Percentiles rank a stretch among this genome's conserved stretches.
phyloP scores from a whole-genome alignment of 2,797 vertebrate genomes.

The Rhincodon typus region DNA sequence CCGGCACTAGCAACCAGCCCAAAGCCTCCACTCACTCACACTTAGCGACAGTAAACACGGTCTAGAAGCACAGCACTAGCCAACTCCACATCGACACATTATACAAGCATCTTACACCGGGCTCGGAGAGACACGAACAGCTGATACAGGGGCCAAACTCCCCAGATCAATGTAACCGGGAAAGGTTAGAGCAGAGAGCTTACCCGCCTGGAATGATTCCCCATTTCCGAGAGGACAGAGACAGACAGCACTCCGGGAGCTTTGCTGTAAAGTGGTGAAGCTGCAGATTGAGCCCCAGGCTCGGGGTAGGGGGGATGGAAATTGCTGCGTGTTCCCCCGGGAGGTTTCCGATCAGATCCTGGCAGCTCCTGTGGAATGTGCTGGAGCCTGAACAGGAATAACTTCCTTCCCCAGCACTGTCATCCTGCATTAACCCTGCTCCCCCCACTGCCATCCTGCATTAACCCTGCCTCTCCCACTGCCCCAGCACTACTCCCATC shows the following conservation, averaged over 20 bases:
- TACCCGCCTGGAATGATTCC: not conserved
- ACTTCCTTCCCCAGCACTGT: not conserved
- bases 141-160: not conserved
- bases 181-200: not conserved
- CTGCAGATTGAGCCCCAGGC: not conserved
- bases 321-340: not conserved
- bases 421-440: not conserved
- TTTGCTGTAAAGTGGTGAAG: not conserved
- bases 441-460: too few relatives aligned
- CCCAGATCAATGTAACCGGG: too few relatives aligned
- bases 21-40: not conserved
- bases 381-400: not conserved
- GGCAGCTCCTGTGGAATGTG: not conserved
- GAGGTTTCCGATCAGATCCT: not conserved
- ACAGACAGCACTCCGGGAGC: not conserved
- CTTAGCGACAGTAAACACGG: not conserved
- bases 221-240: not conserved
- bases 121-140: not conserved
- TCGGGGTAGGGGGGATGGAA: too few relatives aligned
- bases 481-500: too few relatives aligned
- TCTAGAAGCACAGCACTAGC: not conserved
- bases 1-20: not conserved
- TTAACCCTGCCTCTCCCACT: too few relatives aligned
- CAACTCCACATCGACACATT: not conserved
- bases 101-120: not conserved